Evolutionary conservation across 2,888 invertebrate species (phyloP).

Genomic region (Pseudeuparius sepicola): DNA sequence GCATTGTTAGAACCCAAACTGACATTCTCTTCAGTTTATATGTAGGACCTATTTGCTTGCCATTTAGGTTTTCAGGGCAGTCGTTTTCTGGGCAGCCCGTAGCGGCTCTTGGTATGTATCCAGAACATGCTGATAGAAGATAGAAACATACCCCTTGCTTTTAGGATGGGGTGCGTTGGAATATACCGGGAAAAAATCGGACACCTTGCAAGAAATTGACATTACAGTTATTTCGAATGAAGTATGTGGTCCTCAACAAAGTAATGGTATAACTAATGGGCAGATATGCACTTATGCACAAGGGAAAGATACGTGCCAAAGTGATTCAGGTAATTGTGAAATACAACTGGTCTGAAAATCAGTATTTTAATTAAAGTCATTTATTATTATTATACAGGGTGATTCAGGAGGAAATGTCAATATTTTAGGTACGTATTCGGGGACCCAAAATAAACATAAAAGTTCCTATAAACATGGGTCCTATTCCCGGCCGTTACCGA

Average conservation of each 20-base stretch:
- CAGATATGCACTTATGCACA: constrained; percentile 28
- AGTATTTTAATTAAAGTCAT: no score
- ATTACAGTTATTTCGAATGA: constrained; percentile 42
- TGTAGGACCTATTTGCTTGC: constrained; percentile 56
- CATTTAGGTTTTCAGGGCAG: constrained; percentile 42
- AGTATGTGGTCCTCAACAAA: constrained; percentile 34
- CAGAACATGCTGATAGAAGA: no score
- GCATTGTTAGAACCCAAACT: constrained; percentile 36
- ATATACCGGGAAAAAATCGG: constrained; percentile 43
- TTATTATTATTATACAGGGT: no score
- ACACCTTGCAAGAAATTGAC: constrained; percentile 43
- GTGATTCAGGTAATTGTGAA: constrained; percentile 27
- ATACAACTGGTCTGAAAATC: no score
- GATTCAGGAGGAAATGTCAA: no score
- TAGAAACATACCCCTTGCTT: no score
- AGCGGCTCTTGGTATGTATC: constrained; percentile 41
- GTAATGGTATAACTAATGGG: constrained; percentile 28
- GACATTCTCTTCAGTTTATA: constrained; percentile 41
- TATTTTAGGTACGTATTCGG: no score
- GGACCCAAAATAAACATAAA: no score
- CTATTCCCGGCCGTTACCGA: no score
- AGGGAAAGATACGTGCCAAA: constrained; percentile 29
- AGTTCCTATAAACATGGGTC: no score
- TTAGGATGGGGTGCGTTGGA: constrained; percentile 53
- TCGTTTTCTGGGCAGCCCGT: constrained; percentile 37